Evolutionary conservation across 2,888 invertebrate genomes (phyloP).

Genomic region (Alentia gelatinosa): DNA sequence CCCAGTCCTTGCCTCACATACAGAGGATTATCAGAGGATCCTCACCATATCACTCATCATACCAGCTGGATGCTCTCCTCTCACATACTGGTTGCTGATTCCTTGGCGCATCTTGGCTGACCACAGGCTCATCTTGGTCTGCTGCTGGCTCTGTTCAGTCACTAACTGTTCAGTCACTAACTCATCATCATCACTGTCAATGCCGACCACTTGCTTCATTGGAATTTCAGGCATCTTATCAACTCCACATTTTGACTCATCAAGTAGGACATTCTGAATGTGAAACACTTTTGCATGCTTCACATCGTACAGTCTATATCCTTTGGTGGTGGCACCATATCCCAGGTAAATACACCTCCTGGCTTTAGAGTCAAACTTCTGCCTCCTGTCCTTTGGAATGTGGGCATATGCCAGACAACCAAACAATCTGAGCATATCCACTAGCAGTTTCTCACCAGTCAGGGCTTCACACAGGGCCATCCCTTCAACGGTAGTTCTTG

Average conservation of each 20-base stretch:
- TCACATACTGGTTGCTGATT: neutral
- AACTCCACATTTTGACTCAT: constrained; percentile 49
- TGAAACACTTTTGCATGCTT: constrained; percentile 13
- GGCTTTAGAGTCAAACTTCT: constrained; percentile 56
- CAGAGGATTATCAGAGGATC: no score
- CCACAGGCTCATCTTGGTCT: neutral
- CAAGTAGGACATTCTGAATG: constrained; percentile 61
- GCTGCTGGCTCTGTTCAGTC: neutral
- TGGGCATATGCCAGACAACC: constrained; percentile 60
- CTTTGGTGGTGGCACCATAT: constrained; percentile 58
- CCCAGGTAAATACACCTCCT: constrained; percentile 60
- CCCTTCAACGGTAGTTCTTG: constrained; percentile 60
- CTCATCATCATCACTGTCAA: neutral
- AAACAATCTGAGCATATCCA: constrained; percentile 57
- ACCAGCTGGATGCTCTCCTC: constrained; percentile 20
- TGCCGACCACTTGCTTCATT: neutral
- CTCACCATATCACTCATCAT: constrained; percentile 42
- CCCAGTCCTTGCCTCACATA: no score
- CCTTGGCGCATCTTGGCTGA: neutral
- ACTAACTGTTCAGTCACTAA: neutral
- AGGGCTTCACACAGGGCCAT: constrained; percentile 65
- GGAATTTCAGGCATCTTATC: neutral
- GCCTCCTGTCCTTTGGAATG: constrained; percentile 59
- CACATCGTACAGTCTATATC: constrained; percentile 57
- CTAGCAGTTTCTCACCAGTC: constrained; percentile 57